Evolutionary conservation across 1,140 invertebrate genomes (phyloP).

Genomic region (Aphaenogaster ashmeadi): DNA sequence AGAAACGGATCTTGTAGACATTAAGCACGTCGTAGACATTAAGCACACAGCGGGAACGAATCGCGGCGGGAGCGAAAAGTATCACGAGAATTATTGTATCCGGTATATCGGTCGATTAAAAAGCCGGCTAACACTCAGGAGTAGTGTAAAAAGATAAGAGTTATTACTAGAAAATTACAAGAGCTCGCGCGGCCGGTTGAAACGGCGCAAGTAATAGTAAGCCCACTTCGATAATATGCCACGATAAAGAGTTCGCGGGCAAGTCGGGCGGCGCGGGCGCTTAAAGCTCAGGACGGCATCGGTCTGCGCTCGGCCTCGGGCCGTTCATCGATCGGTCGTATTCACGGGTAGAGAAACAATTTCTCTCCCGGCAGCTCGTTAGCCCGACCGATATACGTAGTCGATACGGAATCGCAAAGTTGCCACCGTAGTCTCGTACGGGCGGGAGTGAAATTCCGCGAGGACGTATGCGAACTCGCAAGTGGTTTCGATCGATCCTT

Average conservation of each 20-base stretch:
- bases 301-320: conserved; percentile 25
- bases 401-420: conserved; percentile 66
- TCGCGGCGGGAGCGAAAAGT: neutral
- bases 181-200: conserved; percentile 25
- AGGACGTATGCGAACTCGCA: conserved; percentile 61
- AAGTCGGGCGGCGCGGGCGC: conserved; percentile 29
- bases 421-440: conserved; percentile 36
- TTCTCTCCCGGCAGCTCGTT: conserved; percentile 67
- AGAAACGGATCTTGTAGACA: neutral
- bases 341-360: conserved; percentile 63
- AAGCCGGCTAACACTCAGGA: neutral
- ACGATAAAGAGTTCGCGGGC: conserved; percentile 50
- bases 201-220: conserved; percentile 43
- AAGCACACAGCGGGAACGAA: neutral
- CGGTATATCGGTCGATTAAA: conserved; percentile 22
- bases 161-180: conserved; percentile 57
- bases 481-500: conserved; percentile 63
- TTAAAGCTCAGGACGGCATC: conserved; percentile 49
- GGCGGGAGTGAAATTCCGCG: conserved; percentile 59
- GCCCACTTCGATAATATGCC: conserved; percentile 49
- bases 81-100: conserved; percentile 2
- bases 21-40: neutral
- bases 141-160: conserved; percentile 53
- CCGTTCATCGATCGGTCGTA: conserved; percentile 60
- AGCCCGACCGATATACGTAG: conserved; percentile 48